Percentiles rank a stretch among this genome's conserved stretches.
Conservation (phyloP, 2,797 vertebrate genomes). For the Rhinoraja longicauda region DNA sequence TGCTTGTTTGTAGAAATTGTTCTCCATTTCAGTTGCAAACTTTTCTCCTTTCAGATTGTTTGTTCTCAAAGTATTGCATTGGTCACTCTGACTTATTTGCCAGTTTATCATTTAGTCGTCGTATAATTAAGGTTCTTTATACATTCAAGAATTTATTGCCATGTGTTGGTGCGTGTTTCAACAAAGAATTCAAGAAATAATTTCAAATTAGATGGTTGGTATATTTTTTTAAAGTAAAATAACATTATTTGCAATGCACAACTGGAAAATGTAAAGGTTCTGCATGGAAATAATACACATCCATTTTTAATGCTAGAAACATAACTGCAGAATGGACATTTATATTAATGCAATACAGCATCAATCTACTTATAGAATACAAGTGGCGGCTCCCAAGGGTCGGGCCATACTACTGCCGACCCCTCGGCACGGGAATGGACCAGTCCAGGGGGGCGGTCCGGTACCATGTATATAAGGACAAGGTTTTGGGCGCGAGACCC, state of each 20-base stretch:
- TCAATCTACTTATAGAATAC: not conserved
- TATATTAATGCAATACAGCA: not conserved
- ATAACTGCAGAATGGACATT: not conserved
- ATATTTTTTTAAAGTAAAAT: not conserved
- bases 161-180: not conserved
- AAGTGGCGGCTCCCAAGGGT: too few species aligned
- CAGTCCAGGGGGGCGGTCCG: too few species aligned
- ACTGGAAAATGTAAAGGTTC: not conserved
- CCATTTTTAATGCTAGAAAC: not conserved
- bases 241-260: not conserved
- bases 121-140: not conserved
- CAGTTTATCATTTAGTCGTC: not conserved
- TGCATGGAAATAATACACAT: not conserved
- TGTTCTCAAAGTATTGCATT: too few species aligned
- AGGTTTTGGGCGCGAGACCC: too few species aligned
- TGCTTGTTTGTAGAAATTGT: not conserved
- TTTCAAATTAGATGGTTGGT: not conserved
- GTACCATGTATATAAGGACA: too few species aligned
- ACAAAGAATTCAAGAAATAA: not conserved
- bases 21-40: not conserved
- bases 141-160: not conserved
- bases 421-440: too few species aligned
- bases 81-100: not conserved
- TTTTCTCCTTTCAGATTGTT: not conserved
- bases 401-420: too few species aligned